These are phyloP conservation scores for Spodoptera exigua DNA, from an alignment of 2,888 invertebrate genomes.

Conservation along the genomic window DNA sequence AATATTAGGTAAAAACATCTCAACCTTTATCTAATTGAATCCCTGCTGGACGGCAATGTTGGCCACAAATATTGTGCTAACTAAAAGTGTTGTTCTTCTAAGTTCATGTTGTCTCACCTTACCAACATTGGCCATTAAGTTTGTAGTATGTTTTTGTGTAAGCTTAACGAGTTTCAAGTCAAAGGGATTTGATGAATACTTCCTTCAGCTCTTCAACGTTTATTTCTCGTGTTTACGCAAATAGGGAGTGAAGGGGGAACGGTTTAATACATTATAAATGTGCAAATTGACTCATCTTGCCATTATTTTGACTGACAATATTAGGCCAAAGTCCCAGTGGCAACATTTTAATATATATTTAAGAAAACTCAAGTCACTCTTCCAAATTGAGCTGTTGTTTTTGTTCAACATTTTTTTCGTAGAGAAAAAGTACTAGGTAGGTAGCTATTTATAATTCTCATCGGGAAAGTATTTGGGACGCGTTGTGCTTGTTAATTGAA, in stretches of 20 bases:
- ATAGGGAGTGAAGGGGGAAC: constrained; percentile 9
- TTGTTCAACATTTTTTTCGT: constrained; percentile 27
- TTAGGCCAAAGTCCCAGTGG: constrained; percentile 9
- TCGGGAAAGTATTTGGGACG: constrained; percentile 11
- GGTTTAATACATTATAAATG: constrained; percentile 45
- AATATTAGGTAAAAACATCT: no score
- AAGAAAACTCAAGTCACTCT: constrained; percentile 43
- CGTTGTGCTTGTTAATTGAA: constrained; percentile 36
- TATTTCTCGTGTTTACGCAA: constrained; percentile 31
- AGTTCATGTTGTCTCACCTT: constrained; percentile 7
- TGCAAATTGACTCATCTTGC: constrained; percentile 42
- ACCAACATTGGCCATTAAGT: constrained; percentile 27
- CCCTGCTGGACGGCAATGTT: background rate
- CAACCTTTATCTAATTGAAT: no score
- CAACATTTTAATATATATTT: constrained; percentile 34
- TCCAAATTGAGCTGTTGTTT: constrained; percentile 45
- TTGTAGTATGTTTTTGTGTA: constrained; percentile 27
- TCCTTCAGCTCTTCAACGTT: constrained; percentile 19
- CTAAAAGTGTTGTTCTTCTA: constrained; percentile 13
- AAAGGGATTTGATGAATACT: constrained; percentile 28
- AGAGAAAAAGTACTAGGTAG: constrained; percentile 11
- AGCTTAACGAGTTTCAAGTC: constrained; percentile 26
- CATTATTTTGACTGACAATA: constrained; percentile 44
- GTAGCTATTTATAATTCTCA: constrained; percentile 32
- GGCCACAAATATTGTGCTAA: constrained; percentile 13